Evolutionary conservation across 2,888 invertebrate genomes (phyloP).

Genomic region (Agelastica alni): DNA sequence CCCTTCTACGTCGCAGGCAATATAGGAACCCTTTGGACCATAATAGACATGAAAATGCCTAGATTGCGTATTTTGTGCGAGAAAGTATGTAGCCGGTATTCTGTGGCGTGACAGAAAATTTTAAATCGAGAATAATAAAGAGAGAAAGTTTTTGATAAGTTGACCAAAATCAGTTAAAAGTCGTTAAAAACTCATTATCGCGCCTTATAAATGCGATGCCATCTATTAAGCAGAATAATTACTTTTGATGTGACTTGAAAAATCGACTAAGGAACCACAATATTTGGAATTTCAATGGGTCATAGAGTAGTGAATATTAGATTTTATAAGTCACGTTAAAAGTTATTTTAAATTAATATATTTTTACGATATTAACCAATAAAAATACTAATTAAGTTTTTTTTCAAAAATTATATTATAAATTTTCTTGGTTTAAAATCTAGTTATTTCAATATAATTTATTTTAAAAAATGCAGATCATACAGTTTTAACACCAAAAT

Average conservation of each 20-base stretch:
- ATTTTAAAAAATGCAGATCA: too few species aligned
- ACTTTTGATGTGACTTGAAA: slow-evolving; percentile 7
- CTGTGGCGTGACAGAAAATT: slow-evolving; percentile 17
- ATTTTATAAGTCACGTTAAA: too few species aligned
- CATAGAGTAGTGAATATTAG: too few species aligned
- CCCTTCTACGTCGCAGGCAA: slow-evolving; percentile 36
- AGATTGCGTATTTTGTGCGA: slow-evolving; percentile 48
- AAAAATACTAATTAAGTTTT: too few species aligned
- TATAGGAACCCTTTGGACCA: slow-evolving; percentile 46
- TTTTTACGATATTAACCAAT: too few species aligned
- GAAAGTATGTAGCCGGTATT: slow-evolving; percentile 41
- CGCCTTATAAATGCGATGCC: slow-evolving; percentile 8
- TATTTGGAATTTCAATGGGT: slow-evolving; percentile 1
- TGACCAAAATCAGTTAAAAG: slow-evolving; percentile 18
- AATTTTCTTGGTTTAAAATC: too few species aligned
- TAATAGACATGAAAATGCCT: slow-evolving; percentile 49
- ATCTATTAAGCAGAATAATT: slow-evolving; percentile 12
- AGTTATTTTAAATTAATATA: not conserved
- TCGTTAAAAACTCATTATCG: slow-evolving; percentile 23
- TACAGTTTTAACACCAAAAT: too few species aligned
- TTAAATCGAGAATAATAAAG: slow-evolving; percentile 9
- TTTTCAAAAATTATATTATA: too few species aligned
- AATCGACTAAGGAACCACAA: not conserved
- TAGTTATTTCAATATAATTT: too few species aligned
- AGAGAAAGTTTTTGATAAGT: slow-evolving; percentile 17